Base-by-base conservation (phyloP, 2,888 invertebrate genomes). In the Morpho achilles region DNA sequence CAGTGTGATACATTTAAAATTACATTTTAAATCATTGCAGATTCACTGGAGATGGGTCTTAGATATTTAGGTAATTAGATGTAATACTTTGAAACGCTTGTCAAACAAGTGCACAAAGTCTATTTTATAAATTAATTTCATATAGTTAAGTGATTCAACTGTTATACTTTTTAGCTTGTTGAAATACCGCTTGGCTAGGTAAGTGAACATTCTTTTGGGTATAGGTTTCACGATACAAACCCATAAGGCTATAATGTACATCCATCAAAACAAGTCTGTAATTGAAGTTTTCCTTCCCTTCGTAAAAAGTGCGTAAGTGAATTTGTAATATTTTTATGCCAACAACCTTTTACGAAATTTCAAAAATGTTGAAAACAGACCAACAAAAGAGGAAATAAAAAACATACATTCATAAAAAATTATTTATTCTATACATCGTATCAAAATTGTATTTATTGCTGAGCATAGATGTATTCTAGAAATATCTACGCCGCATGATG, bases 21-120 rank as follows among this genome's bases (percentile, higher is more conserved):
- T n/a, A 46, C 46, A 53, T 51, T 10, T 6, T 47, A 7, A 54
- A 42, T 48, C 48, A 48, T 54, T 42, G 42, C 48, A 41, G 48
- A 22, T 54, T 53, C 42, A 48, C 42, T 48, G 54, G 54, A 54
- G 48, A 58, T 60, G 58, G 59, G 62, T 61, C 59, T 51, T 60
- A 56, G 58, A 49, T 69, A 60, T 64, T 65, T 67, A 62, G 68
- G 70, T 61, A 67, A 65, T 69, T 70, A 74, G 75, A 69, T 71
- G 64, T 73, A 73, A 76, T 72, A 79, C 82, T 85, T 81, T 83
- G 81, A 70, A 72, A 76, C 77, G 87, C 89, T 89, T 88, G 89
- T 89, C 75, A 86, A 76, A 89, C 89, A 86, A 87, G 89, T 76
- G 84, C 85, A 80, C 82, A 83, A 81, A 80, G 82, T 85, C 73